Evolutionary conservation across 2,113 vertebrate species (phyloP).

Genomic region (Dinomys branickii): DNA sequence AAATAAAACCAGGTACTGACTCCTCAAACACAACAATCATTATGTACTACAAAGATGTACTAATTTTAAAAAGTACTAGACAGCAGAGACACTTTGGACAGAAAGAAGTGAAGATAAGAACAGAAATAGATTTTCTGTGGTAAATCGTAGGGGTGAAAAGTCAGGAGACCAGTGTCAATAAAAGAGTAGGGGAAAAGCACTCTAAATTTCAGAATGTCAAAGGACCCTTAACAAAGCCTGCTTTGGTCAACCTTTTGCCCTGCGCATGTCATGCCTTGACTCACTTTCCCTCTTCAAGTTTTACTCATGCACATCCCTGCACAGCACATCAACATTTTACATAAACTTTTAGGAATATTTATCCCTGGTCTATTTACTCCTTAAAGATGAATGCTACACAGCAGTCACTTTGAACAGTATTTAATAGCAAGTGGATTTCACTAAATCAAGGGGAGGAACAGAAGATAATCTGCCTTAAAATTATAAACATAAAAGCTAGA

Average conservation of each 20-base stretch:
- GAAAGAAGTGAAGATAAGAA: not conserved
- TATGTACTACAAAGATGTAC: not conserved
- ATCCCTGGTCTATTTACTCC: not conserved
- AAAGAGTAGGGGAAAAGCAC: not conserved
- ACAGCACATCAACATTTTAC: not conserved
- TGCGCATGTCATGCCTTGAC: not conserved
- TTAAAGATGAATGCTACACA: not conserved
- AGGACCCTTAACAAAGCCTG: not conserved
- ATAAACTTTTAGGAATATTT: not conserved
- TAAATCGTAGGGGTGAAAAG: not conserved
- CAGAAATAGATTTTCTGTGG: not conserved
- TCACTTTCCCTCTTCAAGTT: not conserved
- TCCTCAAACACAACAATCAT: not conserved
- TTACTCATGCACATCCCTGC: not conserved
- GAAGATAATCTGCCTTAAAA: not conserved
- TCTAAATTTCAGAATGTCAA: not conserved
- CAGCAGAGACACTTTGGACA: not conserved
- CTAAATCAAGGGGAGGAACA: not conserved
- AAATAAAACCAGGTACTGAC: not conserved
- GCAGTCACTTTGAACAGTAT: not conserved
- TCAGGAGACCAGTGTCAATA: not conserved
- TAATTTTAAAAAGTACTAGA: not conserved
- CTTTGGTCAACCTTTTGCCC: not conserved
- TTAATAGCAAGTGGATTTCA: not conserved
- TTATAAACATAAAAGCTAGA: not conserved